These are phyloP conservation scores for Arge pagana DNA, from an alignment of 2,888 invertebrate species.

Conservation along the genomic window DNA sequence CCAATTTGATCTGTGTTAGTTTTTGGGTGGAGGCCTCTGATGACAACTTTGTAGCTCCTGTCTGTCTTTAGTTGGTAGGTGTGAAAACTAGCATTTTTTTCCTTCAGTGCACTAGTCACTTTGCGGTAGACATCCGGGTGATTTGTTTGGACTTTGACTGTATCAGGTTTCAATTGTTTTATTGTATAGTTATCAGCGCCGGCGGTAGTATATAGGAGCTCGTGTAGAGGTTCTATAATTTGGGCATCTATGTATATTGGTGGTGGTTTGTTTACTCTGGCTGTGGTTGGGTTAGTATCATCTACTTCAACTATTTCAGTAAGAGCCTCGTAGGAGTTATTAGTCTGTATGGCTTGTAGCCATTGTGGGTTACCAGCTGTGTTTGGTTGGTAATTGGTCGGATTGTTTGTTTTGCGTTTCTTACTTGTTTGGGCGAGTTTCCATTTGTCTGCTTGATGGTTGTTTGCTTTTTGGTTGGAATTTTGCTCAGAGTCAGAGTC, in stretches of 20 bases:
- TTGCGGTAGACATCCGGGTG: constrained; percentile 20
- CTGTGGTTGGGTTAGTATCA: too few relatives aligned
- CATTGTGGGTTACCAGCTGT: too few relatives aligned
- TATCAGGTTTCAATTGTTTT: constrained; percentile 7
- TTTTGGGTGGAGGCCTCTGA: constrained; percentile 29
- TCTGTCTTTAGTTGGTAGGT: constrained; percentile 31
- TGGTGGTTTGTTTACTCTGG: too few relatives aligned
- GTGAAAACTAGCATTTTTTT: constrained; percentile 24
- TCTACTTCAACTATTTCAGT: too few relatives aligned
- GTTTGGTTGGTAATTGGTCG: too few relatives aligned
- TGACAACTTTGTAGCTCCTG: constrained; percentile 26
- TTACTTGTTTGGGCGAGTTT: too few relatives aligned
- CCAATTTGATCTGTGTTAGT: constrained; percentile 24
- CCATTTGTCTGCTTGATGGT: too few relatives aligned
- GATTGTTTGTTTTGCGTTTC: too few relatives aligned
- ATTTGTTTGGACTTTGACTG: constrained; percentile 20
- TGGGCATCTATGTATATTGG: constrained; percentile 23
- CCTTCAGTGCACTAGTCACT: constrained; percentile 24
- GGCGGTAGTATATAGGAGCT: constrained; percentile 7
- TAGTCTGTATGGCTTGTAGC: too few relatives aligned
- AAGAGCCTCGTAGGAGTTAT: too few relatives aligned
- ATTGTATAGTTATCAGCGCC: constrained; percentile 28
- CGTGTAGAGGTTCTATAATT: constrained; percentile 13
- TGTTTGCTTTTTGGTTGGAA: too few relatives aligned
- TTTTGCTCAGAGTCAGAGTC: too few relatives aligned